Evolutionary conservation across 2,888 invertebrate species (phyloP), one percentile per base, ranked within the genome.

Genomic region (Kuschelorhynchus macadamiae): DNA sequence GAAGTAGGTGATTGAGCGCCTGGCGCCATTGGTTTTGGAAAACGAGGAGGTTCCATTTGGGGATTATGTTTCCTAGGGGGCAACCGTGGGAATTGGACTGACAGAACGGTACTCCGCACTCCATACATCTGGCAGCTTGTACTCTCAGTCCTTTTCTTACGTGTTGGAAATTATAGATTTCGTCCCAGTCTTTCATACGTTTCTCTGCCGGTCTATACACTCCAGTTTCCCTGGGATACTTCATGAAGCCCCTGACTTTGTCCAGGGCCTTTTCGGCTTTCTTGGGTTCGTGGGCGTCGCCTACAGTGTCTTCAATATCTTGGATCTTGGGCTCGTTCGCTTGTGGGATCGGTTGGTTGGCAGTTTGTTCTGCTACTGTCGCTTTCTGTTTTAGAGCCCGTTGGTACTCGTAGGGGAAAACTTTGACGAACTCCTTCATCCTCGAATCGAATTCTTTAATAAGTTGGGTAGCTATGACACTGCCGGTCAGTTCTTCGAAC

Each of bases 101-200:
- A 81, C 99, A 99, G 87, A 97, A 97, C 7, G 97, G 97, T n/a
- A 99, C 97, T 18, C 98, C 98, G 83, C 98, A 98, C 80, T 98
- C 98, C 98, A 98, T 98, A 81, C 98, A 99, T 42, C 97, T 88
- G 0, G 97, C 96, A 1, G 97, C 96, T 82, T 97, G 97, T 8
- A 92, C 47, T 52, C 92, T 88, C 42, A 99, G 87, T n/a, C 95
- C 95, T 82, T 93, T 93, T 5, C 95, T 90, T 7, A 98, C 95
- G 75, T 92, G 91, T 12, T 87, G 86, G 78, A 91, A 91, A 82
- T 96, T 93, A 85, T 96, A 98, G 72, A 99, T 95, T 86, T 99
- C 99, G 72, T 95, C 92, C 98, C 98, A 99, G 84, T 99, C 98
- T 71, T 94, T 90, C 74, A 94, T 84, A 0, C 99, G 90, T 75